Evolutionary conservation across 2,888 invertebrate species (phyloP).

Genomic region (Timandra comae): DNA sequence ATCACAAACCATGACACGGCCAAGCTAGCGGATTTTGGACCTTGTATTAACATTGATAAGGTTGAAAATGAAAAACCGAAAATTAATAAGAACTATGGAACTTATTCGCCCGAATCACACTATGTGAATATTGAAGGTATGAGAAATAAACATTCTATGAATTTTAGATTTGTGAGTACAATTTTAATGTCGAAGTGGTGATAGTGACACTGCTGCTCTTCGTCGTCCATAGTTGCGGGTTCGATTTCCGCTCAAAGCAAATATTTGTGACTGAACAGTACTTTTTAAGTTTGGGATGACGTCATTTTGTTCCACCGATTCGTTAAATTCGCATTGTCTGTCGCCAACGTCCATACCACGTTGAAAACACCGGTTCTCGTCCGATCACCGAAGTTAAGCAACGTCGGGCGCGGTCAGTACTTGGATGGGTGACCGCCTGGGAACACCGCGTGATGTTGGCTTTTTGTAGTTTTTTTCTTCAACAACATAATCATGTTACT

Average conservation of each 20-base stretch:
- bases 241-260: too few species aligned
- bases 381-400: slow-evolving; percentile 68
- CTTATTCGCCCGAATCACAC: slow-evolving; percentile 58
- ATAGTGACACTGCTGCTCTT: too few species aligned
- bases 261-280: too few species aligned
- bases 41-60: slow-evolving; percentile 39
- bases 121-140: slow-evolving; percentile 66
- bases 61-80: slow-evolving; percentile 14
- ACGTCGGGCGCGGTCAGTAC: slow-evolving; percentile 63
- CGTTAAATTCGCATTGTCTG: too few species aligned
- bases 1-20: slow-evolving; percentile 58
- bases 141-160: too few species aligned
- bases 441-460: slow-evolving; percentile 47
- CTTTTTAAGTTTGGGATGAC: too few species aligned
- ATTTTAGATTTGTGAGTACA: too few species aligned
- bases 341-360: slow-evolving; percentile 54
- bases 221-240: too few species aligned
- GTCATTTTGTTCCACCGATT: too few species aligned
- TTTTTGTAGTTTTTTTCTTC: too few species aligned
- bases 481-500: too few species aligned
- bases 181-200: too few species aligned
- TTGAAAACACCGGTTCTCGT: slow-evolving; percentile 67
- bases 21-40: slow-evolving; percentile 60
- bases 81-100: slow-evolving; percentile 34
- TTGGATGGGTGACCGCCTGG: slow-evolving; percentile 68